Evolutionary conservation across 2,797 vertebrate genomes (phyloP), one percentile per base, ranked within the genome.

Genomic region (Novumbra hubbsi): DNA sequence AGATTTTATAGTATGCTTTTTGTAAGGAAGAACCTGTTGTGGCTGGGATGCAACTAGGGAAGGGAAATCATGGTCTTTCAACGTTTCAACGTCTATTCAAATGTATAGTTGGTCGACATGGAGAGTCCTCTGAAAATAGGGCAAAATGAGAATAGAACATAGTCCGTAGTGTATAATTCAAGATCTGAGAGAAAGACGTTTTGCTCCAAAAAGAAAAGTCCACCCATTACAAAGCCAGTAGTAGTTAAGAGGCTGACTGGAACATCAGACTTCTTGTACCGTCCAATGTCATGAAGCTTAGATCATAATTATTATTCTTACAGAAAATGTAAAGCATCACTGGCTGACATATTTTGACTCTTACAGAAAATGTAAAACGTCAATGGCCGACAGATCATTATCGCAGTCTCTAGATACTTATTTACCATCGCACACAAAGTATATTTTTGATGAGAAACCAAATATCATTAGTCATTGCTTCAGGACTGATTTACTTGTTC

Each of bases 201-300:
- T 21, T 60, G 55, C 21, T 60, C 55, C 21, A 60, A 60, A 12
- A 60, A 27, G 55, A 24, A 27, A 60, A 24, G 55, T 60, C 12
- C 55, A 24, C 21, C 21, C 21, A 60, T 27, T 11, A 27, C 11
- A 60, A 60, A 24, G 21, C 55, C 21, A 60, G 55, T 21, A 27
- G 21, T 57, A 24, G 21, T 60, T 60, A 60, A 60, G 55, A 57
- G 21, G 21, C 55, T 45, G 9, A 45, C 41, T 7, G 8, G 41
- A 11, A 45, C 15, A 19, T 19, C 50, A 5, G 50, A 19, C 50
- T n/a, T 17, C 3, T 16, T 64, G 28, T 32, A 28, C 62, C 9
- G n/a, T 63, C 60, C 62, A 32, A 7, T 81, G 55, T 91, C 90
- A 92, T 90, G 75, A 90, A 21, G 55, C 17, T 57, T 12, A 5